Evolutionary conservation across 2,113 vertebrate species (phyloP).

Genomic region (Prionailurus viverrinus): DNA sequence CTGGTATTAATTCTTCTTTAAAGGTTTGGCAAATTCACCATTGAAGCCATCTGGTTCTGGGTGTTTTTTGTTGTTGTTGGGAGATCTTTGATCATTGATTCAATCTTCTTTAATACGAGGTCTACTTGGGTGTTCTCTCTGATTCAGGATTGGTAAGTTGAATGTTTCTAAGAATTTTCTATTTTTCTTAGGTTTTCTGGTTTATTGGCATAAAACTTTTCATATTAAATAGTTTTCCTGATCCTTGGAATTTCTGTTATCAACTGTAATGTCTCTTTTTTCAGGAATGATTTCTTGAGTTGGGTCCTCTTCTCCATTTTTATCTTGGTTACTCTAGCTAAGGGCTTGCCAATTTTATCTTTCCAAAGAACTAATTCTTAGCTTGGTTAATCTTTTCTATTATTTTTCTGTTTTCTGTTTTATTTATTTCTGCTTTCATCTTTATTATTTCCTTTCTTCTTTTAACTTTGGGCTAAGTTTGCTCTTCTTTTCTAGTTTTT

Average conservation of each 20-base stretch:
- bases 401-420: neutral
- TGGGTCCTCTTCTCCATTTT: neutral
- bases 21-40: neutral
- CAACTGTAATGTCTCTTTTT: neutral
- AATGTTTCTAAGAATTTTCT: neutral
- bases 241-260: neutral
- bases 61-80: neutral
- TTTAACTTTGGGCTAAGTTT: neutral
- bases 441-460: neutral
- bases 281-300: neutral
- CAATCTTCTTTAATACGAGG: neutral
- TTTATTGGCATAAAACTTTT: neutral
- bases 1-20: neutral
- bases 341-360: neutral
- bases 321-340: neutral
- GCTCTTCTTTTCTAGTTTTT: neutral
- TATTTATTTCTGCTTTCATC: neutral
- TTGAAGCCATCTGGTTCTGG: neutral
- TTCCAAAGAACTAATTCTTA: neutral
- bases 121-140: neutral
- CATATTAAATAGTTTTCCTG: neutral
- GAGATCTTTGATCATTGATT: neutral
- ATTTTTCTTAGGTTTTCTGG: neutral
- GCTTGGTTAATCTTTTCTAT: neutral
- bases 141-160: neutral